Percentiles rank a stretch among this genome's conserved stretches.
Conservation (phyloP, 2,113 vertebrate genomes). For the Catharus minimus region DNA sequence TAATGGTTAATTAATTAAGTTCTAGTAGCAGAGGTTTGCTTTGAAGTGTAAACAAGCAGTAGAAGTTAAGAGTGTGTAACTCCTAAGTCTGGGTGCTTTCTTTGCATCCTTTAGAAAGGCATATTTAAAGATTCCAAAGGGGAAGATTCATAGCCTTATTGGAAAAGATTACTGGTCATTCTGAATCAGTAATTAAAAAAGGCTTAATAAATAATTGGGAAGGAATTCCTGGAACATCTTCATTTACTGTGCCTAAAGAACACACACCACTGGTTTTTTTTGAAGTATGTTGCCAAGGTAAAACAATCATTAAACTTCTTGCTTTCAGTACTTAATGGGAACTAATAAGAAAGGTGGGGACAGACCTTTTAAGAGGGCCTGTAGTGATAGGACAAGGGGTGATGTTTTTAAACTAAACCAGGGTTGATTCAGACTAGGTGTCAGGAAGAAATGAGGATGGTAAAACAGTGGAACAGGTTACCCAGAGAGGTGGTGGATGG, state of each 20-base stretch:
- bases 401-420: not conserved
- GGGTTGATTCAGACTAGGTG: not conserved
- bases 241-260: not conserved
- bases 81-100: not conserved
- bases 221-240: not conserved
- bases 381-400: not conserved
- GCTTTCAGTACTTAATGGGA: not conserved
- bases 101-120: not conserved
- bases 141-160: not conserved
- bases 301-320: not conserved
- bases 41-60: not conserved
- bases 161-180: not conserved
- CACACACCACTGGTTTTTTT: not conserved
- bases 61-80: not conserved
- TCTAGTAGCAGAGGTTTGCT: not conserved
- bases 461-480: not conserved
- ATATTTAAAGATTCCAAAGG: not conserved
- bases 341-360: not conserved
- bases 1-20: not conserved
- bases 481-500: not conserved
- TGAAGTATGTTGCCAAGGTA: not conserved
- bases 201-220: not conserved
- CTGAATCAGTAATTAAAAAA: not conserved
- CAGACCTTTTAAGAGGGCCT: not conserved
- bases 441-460: not conserved